Conservation (phyloP, 2,113 vertebrate genomes). For the Malurus melanocephalus region DNA sequence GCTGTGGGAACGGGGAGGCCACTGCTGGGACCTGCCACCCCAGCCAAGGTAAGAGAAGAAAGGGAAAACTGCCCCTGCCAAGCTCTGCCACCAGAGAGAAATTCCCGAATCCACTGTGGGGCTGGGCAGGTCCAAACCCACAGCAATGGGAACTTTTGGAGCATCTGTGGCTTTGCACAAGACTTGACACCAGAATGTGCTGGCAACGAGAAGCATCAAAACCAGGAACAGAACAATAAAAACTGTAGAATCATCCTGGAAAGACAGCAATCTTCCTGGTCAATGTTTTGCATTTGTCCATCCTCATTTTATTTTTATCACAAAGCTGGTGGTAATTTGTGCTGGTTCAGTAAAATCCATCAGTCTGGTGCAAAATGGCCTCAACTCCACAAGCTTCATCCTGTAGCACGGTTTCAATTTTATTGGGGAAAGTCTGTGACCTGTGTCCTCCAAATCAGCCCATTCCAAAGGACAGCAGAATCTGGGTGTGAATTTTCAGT, state of each 20-base stretch:
- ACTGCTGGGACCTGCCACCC: slow-evolving; percentile 1
- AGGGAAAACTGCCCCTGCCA: not conserved
- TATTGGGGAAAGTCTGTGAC: not conserved
- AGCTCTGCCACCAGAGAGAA: not conserved
- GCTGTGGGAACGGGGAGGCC: slow-evolving; percentile 15
- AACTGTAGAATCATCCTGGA: not conserved
- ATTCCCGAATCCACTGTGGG: not conserved
- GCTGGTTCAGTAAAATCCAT: not conserved
- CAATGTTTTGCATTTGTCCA: not conserved
- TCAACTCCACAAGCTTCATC: not conserved
- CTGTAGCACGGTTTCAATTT: fast-evolving
- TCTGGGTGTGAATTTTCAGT: not conserved
- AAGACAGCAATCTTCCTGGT: not conserved
- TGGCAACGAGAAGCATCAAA: not conserved
- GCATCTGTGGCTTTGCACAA: not conserved
- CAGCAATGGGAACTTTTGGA: fast-evolving
- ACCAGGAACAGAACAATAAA: not conserved
- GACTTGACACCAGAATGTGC: not conserved
- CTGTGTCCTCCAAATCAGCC: not conserved
- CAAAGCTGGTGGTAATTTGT: not conserved
- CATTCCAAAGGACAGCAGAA: not conserved
- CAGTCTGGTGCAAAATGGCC: not conserved
- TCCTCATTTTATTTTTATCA: not conserved
- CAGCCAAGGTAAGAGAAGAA: not conserved
- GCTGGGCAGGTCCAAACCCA: not conserved